Evolutionary conservation across 1,140 invertebrate species (phyloP).

Genomic region (Zaprionus vittiger): DNA sequence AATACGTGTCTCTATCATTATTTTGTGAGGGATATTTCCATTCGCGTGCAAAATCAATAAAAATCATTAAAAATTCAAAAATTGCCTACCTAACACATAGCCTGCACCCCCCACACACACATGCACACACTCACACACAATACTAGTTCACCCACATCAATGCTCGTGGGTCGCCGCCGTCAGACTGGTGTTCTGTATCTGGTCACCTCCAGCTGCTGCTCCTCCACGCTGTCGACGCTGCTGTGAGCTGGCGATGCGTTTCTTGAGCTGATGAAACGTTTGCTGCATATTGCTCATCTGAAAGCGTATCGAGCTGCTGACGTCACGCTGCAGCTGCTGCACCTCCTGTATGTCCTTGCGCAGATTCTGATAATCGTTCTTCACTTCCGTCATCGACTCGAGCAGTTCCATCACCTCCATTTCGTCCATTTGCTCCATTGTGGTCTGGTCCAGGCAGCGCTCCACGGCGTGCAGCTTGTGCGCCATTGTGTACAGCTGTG

Average conservation of each 20-base stretch:
- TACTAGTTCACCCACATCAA: not conserved
- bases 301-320: conserved; percentile 85
- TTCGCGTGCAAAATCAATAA: conserved; percentile 63
- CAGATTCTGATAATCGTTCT: conserved; percentile 86
- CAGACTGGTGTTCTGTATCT: not conserved
- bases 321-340: conserved; percentile 86
- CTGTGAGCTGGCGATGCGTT: conserved; percentile 72
- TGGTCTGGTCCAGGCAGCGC: conserved; percentile 73
- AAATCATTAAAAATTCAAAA: conserved; percentile 65
- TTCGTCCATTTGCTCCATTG: conserved; percentile 80
- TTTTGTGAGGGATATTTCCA: not conserved
- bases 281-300: conserved; percentile 82
- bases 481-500: conserved; percentile 80
- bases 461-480: conserved; percentile 81
- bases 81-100: not conserved
- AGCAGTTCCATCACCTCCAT: conserved; percentile 86
- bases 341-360: conserved; percentile 86
- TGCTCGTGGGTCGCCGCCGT: conserved; percentile 4
- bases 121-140: not conserved
- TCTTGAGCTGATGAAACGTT: conserved; percentile 80
- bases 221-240: conserved; percentile 29
- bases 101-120: not conserved
- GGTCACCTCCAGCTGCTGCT: conserved; percentile 10
- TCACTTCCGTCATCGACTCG: conserved; percentile 86
- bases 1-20: not conserved